Percentiles rank a stretch among this genome's conserved stretches.
Evolutionary conservation across 2,888 invertebrate genomes (phyloP).

Genomic region (Crocallis elinguaria): DNA sequence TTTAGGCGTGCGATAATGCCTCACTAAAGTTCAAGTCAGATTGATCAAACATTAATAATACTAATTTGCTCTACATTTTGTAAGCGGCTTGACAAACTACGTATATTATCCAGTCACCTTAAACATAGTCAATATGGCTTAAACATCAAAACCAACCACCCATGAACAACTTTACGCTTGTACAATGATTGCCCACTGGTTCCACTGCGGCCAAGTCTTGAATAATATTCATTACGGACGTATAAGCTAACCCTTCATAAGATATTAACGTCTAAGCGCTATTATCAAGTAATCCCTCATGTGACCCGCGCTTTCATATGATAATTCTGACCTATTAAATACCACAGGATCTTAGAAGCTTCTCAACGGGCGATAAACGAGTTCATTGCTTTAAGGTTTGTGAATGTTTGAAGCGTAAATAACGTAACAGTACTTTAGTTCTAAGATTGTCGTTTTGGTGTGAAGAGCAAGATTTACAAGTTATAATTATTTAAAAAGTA

Average conservation of each 20-base stretch:
- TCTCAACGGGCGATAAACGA: constrained; percentile 3
- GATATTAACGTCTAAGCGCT: constrained; percentile 73
- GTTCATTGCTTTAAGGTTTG: neutral
- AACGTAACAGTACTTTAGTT: neutral
- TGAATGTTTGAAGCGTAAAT: neutral
- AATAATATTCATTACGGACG: constrained; percentile 70
- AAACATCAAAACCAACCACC: neutral
- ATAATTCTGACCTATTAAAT: constrained; percentile 75
- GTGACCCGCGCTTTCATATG: constrained; percentile 74
- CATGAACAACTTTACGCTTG: neutral
- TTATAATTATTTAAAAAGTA: too few species aligned
- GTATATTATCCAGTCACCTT: neutral
- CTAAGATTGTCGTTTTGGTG: neutral
- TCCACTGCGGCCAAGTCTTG: constrained; percentile 46
- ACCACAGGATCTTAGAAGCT: constrained; percentile 57
- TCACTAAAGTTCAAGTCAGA: too few species aligned
- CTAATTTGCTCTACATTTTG: too few species aligned
- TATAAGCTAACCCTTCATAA: constrained; percentile 70
- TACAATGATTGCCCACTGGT: constrained; percentile 8
- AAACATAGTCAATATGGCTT: too few species aligned
- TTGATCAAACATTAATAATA: too few species aligned
- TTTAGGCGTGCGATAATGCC: too few species aligned
- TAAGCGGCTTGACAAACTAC: neutral
- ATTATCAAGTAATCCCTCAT: constrained; percentile 76
- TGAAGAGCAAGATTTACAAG: neutral